Percentiles rank a stretch among this genome's conserved stretches.
Conservation (phyloP, 1,140 invertebrate genomes). For the Tribolium castaneum region DNA sequence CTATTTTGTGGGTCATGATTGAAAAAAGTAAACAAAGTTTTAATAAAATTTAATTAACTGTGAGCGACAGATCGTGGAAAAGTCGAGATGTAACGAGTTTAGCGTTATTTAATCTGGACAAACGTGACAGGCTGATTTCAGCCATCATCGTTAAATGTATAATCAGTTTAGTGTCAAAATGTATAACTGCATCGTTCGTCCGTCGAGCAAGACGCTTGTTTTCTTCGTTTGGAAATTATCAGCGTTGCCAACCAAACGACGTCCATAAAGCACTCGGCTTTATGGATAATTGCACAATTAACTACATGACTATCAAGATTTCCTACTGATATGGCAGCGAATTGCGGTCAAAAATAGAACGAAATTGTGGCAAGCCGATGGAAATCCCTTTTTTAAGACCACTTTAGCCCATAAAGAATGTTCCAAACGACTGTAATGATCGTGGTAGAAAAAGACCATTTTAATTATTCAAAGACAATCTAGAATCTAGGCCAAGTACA, state of each 20-base stretch:
- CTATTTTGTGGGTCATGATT: constrained; percentile 5
- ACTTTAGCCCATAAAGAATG: background rate
- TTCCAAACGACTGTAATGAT: background rate
- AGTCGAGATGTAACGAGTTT: constrained; percentile 27
- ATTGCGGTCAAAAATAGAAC: background rate
- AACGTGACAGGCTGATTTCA: constrained; percentile 29
- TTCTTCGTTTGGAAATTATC: constrained; percentile 6
- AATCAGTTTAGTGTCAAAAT: constrained; percentile 33
- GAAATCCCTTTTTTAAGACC: background rate
- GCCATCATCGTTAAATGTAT: constrained; percentile 35
- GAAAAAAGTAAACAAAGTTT: constrained; percentile 18
- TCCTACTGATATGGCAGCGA: background rate
- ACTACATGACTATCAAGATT: background rate
- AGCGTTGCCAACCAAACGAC: background rate
- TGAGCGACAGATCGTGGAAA: constrained; percentile 31
- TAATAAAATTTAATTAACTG: constrained; percentile 26
- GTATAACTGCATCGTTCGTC: constrained; percentile 13
- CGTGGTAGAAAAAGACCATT: constrained; percentile 16
- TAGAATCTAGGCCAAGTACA: constrained; percentile 27
- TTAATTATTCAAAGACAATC: constrained; percentile 40
- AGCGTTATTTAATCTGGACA: constrained; percentile 31
- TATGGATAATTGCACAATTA: background rate
- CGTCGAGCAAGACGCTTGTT: background rate
- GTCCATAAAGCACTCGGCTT: background rate
- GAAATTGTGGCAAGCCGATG: background rate